Evolutionary conservation across 2,113 vertebrate genomes (phyloP).

Genomic region (Phaethon lepturus): DNA sequence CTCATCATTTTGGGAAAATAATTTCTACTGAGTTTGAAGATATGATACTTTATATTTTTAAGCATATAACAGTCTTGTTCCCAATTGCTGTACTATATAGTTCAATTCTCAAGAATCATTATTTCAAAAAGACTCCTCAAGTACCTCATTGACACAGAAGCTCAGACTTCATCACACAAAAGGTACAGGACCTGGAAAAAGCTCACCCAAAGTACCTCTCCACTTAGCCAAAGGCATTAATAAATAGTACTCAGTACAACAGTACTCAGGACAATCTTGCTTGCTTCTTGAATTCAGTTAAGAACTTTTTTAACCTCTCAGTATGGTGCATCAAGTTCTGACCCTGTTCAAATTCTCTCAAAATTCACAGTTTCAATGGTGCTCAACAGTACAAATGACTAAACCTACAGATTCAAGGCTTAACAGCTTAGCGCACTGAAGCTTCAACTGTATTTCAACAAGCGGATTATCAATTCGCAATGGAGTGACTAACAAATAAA

Average conservation of each 20-base stretch:
- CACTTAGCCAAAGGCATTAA: neutral
- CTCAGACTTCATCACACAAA: neutral
- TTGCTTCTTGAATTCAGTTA: neutral
- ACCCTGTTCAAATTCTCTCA: neutral
- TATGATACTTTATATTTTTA: neutral
- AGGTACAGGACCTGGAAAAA: neutral
- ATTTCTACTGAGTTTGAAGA: neutral
- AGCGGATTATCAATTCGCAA: neutral
- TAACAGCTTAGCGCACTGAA: neutral
- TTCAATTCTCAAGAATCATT: neutral
- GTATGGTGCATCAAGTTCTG: neutral
- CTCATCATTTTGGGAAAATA: neutral
- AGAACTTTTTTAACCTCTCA: neutral
- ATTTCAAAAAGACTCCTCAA: neutral
- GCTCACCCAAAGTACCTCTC: neutral
- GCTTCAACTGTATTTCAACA: neutral
- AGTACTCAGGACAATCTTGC: neutral
- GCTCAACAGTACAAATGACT: neutral
- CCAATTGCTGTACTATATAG: neutral
- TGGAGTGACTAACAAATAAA: neutral
- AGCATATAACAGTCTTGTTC: neutral
- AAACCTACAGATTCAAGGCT: neutral
- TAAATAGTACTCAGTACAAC: neutral
- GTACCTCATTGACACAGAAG: neutral
- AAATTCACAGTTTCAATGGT: neutral